Evolutionary conservation across 2,797 vertebrate genomes (phyloP).

Genomic region (Leontopithecus rosalia): DNA sequence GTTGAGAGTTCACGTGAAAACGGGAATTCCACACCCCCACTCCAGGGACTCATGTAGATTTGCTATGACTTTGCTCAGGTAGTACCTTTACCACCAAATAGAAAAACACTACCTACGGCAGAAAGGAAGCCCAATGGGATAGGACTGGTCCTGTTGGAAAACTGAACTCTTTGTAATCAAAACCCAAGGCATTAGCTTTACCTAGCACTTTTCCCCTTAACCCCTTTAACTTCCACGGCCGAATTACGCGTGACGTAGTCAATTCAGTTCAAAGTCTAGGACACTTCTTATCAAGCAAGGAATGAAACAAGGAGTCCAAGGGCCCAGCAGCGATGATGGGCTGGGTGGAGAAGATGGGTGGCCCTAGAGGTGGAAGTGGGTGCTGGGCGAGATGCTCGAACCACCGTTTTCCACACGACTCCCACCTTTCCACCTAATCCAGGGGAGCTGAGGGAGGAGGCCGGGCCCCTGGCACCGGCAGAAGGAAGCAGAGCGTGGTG

Average conservation of each 20-base stretch:
- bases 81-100: background rate
- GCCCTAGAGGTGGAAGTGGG: background rate
- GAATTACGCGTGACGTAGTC: slow-evolving; percentile 68
- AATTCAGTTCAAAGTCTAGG: slow-evolving; percentile 73
- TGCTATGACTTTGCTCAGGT: background rate
- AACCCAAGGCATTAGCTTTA: background rate
- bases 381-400: background rate
- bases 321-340: background rate
- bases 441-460: background rate
- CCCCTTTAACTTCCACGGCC: slow-evolving; percentile 41
- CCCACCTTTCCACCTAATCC: background rate
- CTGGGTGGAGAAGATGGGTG: background rate
- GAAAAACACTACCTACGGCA: background rate
- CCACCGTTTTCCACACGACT: background rate
- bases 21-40: background rate
- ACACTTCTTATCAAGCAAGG: background rate
- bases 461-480: background rate
- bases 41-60: background rate
- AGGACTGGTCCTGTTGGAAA: background rate
- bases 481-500: background rate
- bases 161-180: background rate
- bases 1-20: background rate
- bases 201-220: background rate
- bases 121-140: background rate
- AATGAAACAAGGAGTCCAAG: background rate